phyloP scores from a whole-genome alignment of 2,113 vertebrate genomes.

The Eretmochelys imbricata region DNA sequence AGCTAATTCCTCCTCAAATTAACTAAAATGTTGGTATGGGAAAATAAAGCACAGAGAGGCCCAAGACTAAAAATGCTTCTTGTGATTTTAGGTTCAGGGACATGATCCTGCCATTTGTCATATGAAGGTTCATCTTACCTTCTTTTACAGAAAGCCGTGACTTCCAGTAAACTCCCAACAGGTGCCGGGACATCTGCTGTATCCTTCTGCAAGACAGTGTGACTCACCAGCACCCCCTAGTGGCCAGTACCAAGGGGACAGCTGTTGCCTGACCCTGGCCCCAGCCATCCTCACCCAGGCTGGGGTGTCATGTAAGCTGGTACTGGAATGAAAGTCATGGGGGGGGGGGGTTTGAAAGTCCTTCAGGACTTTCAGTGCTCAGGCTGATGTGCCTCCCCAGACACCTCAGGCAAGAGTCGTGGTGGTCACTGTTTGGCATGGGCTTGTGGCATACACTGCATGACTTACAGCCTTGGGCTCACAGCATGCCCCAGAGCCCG shows the following conservation, averaged over 20 bases:
- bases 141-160: not conserved
- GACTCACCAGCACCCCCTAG: not conserved
- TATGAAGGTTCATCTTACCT: not conserved
- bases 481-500: no score
- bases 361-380: no score
- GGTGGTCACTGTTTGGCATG: no score
- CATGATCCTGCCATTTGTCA: not conserved
- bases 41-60: not conserved
- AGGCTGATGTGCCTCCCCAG: no score
- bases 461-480: no score
- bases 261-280: not conserved
- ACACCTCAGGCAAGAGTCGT: no score
- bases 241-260: not conserved
- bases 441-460: no score
- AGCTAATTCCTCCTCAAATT: no score
- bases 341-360: no score
- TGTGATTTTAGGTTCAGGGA: not conserved
- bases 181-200: not conserved
- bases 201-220: not conserved
- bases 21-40: no score
- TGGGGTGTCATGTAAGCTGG: not conserved
- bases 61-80: not conserved
- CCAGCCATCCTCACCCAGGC: not conserved
- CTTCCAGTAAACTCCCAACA: not conserved
- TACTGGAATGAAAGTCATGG: not conserved